Evolutionary conservation across 2,797 vertebrate genomes (phyloP), one percentile per base, ranked within the genome.

Genomic region (Arrhamphus sclerolepis): DNA sequence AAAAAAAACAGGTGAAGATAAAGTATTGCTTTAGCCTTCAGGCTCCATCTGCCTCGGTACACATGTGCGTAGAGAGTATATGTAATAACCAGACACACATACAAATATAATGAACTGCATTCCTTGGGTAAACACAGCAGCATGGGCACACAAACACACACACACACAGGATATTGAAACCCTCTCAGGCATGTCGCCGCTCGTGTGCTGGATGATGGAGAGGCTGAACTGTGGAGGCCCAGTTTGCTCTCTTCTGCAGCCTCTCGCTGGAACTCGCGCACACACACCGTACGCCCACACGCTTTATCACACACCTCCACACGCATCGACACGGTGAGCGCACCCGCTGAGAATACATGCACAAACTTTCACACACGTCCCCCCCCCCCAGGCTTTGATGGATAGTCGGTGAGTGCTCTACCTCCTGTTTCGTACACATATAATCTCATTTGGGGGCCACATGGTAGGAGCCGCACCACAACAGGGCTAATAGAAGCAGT

Each of bases 361-460:
- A 56, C 76, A 81, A 84, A 89, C 73, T 78, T 86, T 81, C 76
- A 73, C 75, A 67, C 71, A 22, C 71, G 58, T 59, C 82, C 87
- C 83, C 81, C 79, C 20, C 20, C 11, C 34, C 1, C 85, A 80
- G 72, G 77, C 73, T 83, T 89, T 95, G 93, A 95, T 92, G 87
- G 90, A 96, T 93, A 88, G 86, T 83, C 86, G 76, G 72, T 66
- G 70, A 90, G 86, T 56, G 78, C 76, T 89, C 81, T 80, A 70
- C 83, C 82, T 81, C 79, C 85, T 87, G 84, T 84, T 83, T 89
- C 88, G 83, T 88, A 86, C 63, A 80, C 85, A 84, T 72, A 88
- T 92, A 91, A 93, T 92, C 85, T 87, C 86, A 91, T 92, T 92
- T 89, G 77, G 86, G 82, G 75, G 80, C 65, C 58, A 73, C 84